Base-by-base conservation (phyloP, 1,140 invertebrate species). In the honey bee (Apis mellifera) region DNA sequence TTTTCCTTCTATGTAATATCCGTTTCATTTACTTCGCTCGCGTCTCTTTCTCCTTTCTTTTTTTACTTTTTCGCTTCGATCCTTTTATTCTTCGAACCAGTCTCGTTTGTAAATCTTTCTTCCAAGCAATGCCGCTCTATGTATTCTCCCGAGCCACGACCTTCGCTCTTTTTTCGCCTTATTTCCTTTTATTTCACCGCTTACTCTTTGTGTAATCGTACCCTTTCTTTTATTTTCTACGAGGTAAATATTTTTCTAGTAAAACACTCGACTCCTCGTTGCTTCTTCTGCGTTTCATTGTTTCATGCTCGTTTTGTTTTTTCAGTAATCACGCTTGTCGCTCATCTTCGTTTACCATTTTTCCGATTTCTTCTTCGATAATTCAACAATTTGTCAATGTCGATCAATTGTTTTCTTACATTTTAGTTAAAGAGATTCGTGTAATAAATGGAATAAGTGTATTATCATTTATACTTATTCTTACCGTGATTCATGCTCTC, bases 101-200 rank as follows among this genome's bases (percentile, higher is more conserved):
- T 15, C 17, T 72, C 52, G 55, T 60, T 75, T 64, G n/a, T 64
- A 75, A 75, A 75, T 75, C 59, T 78, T 60, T 78, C 66, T 13
- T 21, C 13, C 12, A 42, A 42, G 32, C 32, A 42, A 42, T 42
- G 7, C 0, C 12, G n/a, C 52, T 12, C 2, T 48, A 19, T 71
- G 0, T 26, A 9, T 52, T 71, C n/a, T 54, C 2, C 17, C 32
- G 23, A 32, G 9, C 8, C 52, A 13, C 19, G 19, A n/a, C 26
- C 42, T 50, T 60, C 57, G 72, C n/a, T n/a, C 7, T n/a, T 21
- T 13, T 13, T 19, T 13, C 4, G 0, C 32, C 60, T 73, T 73
- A 50, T 60, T 59, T 60, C 48, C 55, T 21, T 48, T 17, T 13
- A 42, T 59, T 73, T 59, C 60, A 9, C 32, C 17, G 32, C 55